Conservation (phyloP, 2,888 invertebrate species). For the Macrosoma leucophasiata region DNA sequence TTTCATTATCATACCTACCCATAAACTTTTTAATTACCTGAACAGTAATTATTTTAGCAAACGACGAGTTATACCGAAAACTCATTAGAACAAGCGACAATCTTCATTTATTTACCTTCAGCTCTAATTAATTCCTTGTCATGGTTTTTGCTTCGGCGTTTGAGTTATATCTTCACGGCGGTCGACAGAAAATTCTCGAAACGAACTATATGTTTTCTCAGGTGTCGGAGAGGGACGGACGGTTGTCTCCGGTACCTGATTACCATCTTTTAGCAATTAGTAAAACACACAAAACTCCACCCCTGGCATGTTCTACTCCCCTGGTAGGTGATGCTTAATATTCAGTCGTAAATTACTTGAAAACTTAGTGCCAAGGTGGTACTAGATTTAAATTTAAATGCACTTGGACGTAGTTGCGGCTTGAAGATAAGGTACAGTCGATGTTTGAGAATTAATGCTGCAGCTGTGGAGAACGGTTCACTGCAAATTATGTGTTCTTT, state of each 20-base stretch:
- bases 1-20: slow-evolving; percentile 43
- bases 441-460: slow-evolving; percentile 34
- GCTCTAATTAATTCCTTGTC: slow-evolving; percentile 76
- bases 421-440: slow-evolving; percentile 46
- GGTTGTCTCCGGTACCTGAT: slow-evolving; percentile 62
- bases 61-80: slow-evolving; percentile 51
- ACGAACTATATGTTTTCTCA: slow-evolving; percentile 28
- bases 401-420: slow-evolving; percentile 45
- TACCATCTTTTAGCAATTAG: slow-evolving; percentile 79
- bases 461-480: no score
- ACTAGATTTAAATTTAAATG: slow-evolving; percentile 57
- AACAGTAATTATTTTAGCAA: slow-evolving; percentile 58
- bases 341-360: slow-evolving; percentile 72
- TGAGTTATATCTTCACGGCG: slow-evolving; percentile 63
- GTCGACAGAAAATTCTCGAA: slow-evolving; percentile 33
- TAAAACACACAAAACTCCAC: slow-evolving; percentile 79
- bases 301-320: slow-evolving; percentile 71
- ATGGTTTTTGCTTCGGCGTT: slow-evolving; percentile 74
- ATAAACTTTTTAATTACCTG: slow-evolving; percentile 68
- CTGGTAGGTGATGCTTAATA: slow-evolving; percentile 74
- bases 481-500: no score
- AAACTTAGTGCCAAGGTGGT: slow-evolving; percentile 68
- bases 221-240: slow-evolving; percentile 37
- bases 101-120: slow-evolving; percentile 75
- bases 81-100: slow-evolving; percentile 70